These are phyloP conservation scores for Nudaria mundana DNA, from an alignment of 2,888 invertebrate genomes.

Conservation along the genomic window DNA sequence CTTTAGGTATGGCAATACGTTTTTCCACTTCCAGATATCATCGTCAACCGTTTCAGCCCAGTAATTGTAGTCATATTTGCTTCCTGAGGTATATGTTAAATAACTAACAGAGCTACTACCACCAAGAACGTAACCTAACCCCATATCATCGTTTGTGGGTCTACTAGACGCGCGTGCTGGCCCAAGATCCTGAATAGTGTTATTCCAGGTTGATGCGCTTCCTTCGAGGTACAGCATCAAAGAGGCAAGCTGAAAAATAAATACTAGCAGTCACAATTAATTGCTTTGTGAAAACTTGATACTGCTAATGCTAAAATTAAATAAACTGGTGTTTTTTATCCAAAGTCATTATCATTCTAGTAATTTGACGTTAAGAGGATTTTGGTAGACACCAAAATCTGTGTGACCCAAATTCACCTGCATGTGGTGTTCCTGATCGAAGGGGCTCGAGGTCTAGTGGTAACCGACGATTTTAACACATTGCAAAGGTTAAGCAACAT, in stretches of 20 bases:
- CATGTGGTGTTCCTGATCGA: too few relatives aligned
- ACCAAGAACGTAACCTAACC: conserved; percentile 46
- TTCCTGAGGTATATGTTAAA: conserved; percentile 72
- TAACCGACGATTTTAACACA: too few relatives aligned
- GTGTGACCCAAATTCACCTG: too few relatives aligned
- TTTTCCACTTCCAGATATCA: conserved; percentile 72
- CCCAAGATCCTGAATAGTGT: conserved; percentile 18
- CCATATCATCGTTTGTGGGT: conserved; percentile 14
- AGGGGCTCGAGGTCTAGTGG: too few relatives aligned
- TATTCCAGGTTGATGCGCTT: conserved; percentile 27
- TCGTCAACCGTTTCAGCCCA: conserved; percentile 70
- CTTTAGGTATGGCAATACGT: conserved; percentile 45
- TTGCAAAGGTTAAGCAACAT: too few relatives aligned
- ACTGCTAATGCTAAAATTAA: too few relatives aligned
- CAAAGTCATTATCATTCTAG: too few relatives aligned
- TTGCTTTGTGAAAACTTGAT: too few relatives aligned
- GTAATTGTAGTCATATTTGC: conserved; percentile 47
- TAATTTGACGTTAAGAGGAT: too few relatives aligned
- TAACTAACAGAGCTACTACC: conserved; percentile 75
- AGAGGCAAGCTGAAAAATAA: conserved; percentile 24
- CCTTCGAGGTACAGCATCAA: conserved; percentile 27
- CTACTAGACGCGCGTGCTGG: conserved; percentile 14
- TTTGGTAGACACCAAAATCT: too few relatives aligned
- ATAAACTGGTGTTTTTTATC: too few relatives aligned
- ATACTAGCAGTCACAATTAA: not conserved